A percentile compares a stretch with the other conserved stretches of the same genome.
Evolutionary conservation across 1,140 invertebrate species (phyloP).

Genomic region (Adoxophyes honmai): DNA sequence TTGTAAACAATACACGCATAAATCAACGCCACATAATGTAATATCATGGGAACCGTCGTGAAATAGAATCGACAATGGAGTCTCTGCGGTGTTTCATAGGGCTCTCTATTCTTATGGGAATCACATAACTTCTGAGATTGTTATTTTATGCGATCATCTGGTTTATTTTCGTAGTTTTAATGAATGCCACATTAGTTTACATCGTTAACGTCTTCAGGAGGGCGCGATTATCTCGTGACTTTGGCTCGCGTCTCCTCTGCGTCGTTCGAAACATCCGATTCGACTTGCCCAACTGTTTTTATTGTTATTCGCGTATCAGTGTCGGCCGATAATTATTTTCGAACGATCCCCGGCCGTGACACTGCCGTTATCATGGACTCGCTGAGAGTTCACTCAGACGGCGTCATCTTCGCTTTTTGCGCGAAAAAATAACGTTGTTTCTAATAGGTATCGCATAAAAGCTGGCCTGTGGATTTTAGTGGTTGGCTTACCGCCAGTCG

Average conservation of each 20-base stretch:
- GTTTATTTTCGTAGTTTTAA: not conserved
- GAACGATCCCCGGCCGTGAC: conserved; percentile 32
- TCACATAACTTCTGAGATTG: not conserved
- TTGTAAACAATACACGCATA: conserved; percentile 19
- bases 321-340: conserved; percentile 32
- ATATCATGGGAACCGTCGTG: conserved; percentile 12
- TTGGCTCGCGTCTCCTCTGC: conserved; percentile 18
- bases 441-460: conserved; percentile 36
- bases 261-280: conserved; percentile 20
- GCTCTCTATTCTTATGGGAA: conserved; percentile 3
- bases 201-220: not conserved
- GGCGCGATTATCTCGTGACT: not conserved
- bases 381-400: conserved; percentile 29
- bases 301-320: conserved; percentile 28
- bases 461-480: conserved; percentile 40
- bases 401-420: conserved; percentile 26
- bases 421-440: conserved; percentile 32
- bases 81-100: conserved; percentile 22
- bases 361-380: conserved; percentile 28
- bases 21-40: conserved; percentile 12
- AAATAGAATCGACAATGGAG: conserved; percentile 26
- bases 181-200: not conserved
- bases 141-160: not conserved
- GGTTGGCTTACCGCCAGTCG: conserved; percentile 49
- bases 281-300: conserved; percentile 26